phyloP scores from a whole-genome alignment of 2,113 vertebrate species.

The Reinhardtius hippoglossoides region DNA sequence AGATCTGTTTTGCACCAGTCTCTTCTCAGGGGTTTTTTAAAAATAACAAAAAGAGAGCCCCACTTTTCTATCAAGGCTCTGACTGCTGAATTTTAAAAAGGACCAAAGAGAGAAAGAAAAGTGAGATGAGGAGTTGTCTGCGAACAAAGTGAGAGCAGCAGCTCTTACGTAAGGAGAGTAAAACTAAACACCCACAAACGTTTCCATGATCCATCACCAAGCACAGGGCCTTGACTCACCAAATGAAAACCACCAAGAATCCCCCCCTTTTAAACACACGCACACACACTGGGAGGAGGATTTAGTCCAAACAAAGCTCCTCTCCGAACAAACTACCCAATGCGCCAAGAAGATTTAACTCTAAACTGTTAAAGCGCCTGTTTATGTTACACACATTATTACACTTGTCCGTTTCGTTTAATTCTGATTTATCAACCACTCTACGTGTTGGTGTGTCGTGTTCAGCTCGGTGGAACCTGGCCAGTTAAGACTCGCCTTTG shows the following conservation, averaged over 20 bases:
- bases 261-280: conserved; percentile 13
- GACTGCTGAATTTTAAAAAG: not conserved
- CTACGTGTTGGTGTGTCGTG: not conserved
- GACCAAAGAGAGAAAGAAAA: not conserved
- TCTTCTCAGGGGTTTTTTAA: not conserved
- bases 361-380: too few species aligned
- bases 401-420: too few species aligned
- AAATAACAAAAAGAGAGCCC: not conserved
- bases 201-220: conserved; percentile 66
- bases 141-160: not conserved
- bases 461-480: too few species aligned
- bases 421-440: not conserved
- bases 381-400: not conserved
- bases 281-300: conserved; percentile 45
- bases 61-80: not conserved
- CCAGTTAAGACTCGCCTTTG: not conserved
- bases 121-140: rapidly evolving
- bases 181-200: conserved; percentile 41
- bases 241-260: conserved; percentile 57
- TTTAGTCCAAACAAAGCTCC: conserved; percentile 59
- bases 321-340: conserved; percentile 7
- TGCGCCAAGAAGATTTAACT: not conserved
- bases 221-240: conserved; percentile 46
- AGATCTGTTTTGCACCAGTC: not conserved
- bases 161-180: not conserved